These are phyloP conservation scores for Netelia fuscicornis DNA, from an alignment of 2,888 invertebrate genomes.

Conservation along the genomic window DNA sequence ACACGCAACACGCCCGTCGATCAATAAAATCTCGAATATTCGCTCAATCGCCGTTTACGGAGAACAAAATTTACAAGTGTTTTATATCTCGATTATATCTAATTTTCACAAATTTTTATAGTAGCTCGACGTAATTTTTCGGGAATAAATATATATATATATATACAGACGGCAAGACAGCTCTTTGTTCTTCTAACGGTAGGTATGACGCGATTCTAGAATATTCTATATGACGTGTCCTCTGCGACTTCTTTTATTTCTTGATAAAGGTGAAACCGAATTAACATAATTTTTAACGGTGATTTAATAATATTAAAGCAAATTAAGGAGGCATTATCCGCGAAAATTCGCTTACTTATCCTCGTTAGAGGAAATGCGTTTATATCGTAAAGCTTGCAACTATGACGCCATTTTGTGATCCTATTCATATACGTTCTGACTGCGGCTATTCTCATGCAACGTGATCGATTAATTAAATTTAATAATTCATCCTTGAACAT, in stretches of 20 bases:
- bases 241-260: not conserved
- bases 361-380: not conserved
- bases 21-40: constrained; percentile 46
- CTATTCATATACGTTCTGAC: constrained; percentile 21
- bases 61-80: constrained; percentile 52
- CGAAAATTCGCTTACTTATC: constrained; percentile 1
- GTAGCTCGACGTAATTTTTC: not conserved
- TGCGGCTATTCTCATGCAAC: constrained; percentile 5
- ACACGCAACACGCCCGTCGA: constrained; percentile 40
- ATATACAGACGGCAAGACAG: not conserved
- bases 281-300: not conserved
- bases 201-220: constrained; percentile 41
- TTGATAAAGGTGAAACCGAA: not conserved
- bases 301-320: not conserved
- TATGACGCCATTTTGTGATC: constrained; percentile 37
- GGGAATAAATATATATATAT: not conserved
- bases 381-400: not conserved
- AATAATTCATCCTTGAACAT: not conserved
- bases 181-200: constrained; percentile 36
- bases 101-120: not conserved
- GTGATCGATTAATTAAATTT: constrained; percentile 1
- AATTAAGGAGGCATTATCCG: not conserved
- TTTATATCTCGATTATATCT: not conserved
- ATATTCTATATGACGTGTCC: constrained; percentile 31
- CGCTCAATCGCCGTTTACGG: not conserved